Evolutionary conservation across 2,113 vertebrate species (phyloP).

Genomic region (Erpornis zantholeuca): DNA sequence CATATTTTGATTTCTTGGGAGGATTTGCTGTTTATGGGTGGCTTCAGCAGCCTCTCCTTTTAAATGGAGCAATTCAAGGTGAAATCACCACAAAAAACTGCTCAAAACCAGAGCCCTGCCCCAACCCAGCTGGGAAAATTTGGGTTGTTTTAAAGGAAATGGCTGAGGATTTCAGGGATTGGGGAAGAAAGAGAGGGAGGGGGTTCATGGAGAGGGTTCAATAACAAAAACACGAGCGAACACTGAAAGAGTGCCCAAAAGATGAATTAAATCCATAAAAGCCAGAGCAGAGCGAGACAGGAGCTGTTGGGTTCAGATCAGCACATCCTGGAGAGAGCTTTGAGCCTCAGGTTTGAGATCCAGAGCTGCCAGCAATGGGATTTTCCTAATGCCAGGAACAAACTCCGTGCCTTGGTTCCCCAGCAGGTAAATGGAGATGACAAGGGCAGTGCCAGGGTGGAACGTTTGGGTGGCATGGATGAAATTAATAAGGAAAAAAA

Average conservation of each 20-base stretch:
- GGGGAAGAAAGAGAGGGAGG: neutral
- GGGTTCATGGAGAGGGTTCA: neutral
- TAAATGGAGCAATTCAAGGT: neutral
- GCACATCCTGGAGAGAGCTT: rapidly evolving
- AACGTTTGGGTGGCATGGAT: neutral
- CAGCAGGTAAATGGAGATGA: rapidly evolving
- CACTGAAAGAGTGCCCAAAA: neutral
- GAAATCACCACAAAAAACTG: neutral
- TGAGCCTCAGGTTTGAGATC: neutral
- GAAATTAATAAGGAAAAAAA: neutral
- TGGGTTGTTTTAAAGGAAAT: neutral
- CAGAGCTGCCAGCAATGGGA: rapidly evolving
- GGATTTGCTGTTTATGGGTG: neutral
- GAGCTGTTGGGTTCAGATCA: neutral
- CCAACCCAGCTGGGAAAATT: neutral
- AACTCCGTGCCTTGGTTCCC: neutral
- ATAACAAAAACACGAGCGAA: neutral
- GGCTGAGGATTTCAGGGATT: neutral
- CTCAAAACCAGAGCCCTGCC: neutral
- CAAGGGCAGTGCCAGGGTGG: rapidly evolving
- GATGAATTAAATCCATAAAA: neutral
- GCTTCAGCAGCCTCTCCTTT: neutral
- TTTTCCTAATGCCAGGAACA: neutral
- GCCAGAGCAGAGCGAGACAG: rapidly evolving
- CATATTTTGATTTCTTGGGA: neutral